phyloP scores from a whole-genome alignment of 2,113 vertebrate species.

The Rynchops niger region DNA sequence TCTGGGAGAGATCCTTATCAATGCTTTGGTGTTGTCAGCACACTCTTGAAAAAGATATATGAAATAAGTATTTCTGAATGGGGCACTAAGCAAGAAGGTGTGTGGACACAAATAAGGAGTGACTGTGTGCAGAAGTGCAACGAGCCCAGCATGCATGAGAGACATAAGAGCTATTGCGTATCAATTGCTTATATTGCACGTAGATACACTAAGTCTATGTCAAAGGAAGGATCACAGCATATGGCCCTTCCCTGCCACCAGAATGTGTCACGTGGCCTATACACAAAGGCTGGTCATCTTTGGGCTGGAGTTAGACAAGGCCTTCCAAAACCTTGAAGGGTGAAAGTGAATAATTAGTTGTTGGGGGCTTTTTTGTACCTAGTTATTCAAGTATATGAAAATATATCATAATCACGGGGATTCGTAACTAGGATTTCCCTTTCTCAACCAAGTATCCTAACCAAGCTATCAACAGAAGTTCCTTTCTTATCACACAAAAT shows the following conservation, averaged over 20 bases:
- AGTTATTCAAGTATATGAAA: not conserved
- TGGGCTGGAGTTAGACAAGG: not conserved
- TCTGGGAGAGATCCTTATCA: not conserved
- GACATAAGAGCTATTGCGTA: not conserved
- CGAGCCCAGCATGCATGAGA: not conserved
- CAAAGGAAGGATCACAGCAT: not conserved
- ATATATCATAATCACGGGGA: not conserved
- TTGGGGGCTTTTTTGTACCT: not conserved
- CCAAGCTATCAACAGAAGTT: not conserved
- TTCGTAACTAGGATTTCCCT: not conserved
- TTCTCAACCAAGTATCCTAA: not conserved
- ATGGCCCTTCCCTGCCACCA: not conserved
- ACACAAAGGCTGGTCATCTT: not conserved
- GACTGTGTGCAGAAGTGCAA: not conserved
- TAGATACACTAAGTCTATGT: not conserved
- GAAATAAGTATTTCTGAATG: not conserved
- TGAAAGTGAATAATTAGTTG: not conserved
- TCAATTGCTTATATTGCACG: not conserved
- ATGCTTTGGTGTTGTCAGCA: not conserved
- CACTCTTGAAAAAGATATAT: not conserved
- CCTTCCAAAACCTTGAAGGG: not conserved
- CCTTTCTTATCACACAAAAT: not conserved
- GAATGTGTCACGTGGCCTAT: not conserved
- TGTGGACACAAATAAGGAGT: not conserved
- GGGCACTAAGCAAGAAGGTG: not conserved